phyloP scores from a whole-genome alignment of 2,113 vertebrate species.

The Takifugu bimaculatus region DNA sequence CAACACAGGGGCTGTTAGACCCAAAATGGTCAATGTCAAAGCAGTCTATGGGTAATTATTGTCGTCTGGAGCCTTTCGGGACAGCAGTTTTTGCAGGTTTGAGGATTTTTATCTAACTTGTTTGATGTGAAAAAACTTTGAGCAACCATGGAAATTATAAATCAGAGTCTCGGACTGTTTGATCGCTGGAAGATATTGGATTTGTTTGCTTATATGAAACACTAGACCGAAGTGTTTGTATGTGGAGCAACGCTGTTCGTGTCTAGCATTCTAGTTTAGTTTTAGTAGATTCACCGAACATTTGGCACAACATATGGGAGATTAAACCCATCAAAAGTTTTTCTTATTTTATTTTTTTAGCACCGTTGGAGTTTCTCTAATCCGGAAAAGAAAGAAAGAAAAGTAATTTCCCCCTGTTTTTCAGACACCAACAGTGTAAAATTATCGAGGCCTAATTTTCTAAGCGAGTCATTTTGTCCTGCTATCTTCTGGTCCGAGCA shows the following conservation, averaged over 20 bases:
- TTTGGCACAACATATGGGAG: neutral
- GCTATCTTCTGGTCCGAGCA: constrained; percentile 18
- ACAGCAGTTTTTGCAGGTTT: neutral
- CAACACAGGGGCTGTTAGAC: too few relatives aligned
- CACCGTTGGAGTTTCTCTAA: neutral
- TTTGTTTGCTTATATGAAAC: neutral
- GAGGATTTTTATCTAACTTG: neutral
- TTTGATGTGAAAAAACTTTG: neutral
- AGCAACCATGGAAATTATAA: neutral
- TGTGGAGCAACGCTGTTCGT: neutral
- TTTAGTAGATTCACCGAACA: neutral
- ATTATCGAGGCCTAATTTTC: constrained; percentile 22
- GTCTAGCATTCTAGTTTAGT: neutral
- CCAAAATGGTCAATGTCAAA: too few relatives aligned
- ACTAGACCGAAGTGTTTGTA: neutral
- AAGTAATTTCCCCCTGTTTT: neutral
- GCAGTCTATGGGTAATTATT: too few relatives aligned
- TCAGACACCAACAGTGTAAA: constrained; percentile 8
- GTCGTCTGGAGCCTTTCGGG: too few relatives aligned
- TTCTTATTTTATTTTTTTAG: neutral
- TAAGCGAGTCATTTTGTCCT: constrained; percentile 14
- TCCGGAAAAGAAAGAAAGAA: neutral
- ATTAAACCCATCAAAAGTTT: neutral
- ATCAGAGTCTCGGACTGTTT: neutral
- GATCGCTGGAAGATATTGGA: neutral